Evolutionary conservation across 2,113 vertebrate species (phyloP), one percentile per base, ranked within the genome.

Genomic region (Jaculus jaculus): DNA sequence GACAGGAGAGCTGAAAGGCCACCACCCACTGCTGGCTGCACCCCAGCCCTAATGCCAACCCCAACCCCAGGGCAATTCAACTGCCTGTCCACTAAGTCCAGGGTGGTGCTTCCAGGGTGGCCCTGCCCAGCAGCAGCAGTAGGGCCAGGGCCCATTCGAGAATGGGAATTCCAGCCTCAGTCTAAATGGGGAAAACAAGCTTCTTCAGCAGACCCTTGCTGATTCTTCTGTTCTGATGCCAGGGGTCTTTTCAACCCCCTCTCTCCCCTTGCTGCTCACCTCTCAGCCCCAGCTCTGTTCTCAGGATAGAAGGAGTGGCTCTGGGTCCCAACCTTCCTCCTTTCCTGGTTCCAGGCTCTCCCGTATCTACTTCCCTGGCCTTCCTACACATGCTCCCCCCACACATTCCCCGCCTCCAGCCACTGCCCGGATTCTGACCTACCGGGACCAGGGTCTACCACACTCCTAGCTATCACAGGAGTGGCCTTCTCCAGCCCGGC

Each of bases 221-320:
- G 24, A 3, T 23, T 12, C n/a, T n/a, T n/a, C n/a, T n/a, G n/a
- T n/a, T n/a, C 68, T 37, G 54, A 18, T 2, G 11, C 54, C n/a
- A 24, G 11, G 18, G 13, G 47, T 21, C 26, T 68, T 65, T 17
- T 71, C 32, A 15, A n/a, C 5, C 63, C 39, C 54, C 65, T n/a
- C 13, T 32, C 4, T 1, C 1, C 21, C 8, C 75, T 26, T 58
- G 30, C 15, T 16, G 1, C 2, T 11, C n/a, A 34, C 5, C 30
- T 30, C 71, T 63, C 24, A 2, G 32, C 32, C 72, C 32, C n/a
- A 2, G 47, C 72, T 54, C 68, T 39, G 12, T 5, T 15, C 75
- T 58, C 11, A 8, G 21, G 18, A 20, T 30, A 2, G 39, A 69
- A 26, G 37, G 34, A 32, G 10, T 20, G 24, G 20, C 3, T 47